These are phyloP conservation scores for Mastomys coucha DNA, from an alignment of 2,113 vertebrate genomes.

Conservation along the genomic window DNA sequence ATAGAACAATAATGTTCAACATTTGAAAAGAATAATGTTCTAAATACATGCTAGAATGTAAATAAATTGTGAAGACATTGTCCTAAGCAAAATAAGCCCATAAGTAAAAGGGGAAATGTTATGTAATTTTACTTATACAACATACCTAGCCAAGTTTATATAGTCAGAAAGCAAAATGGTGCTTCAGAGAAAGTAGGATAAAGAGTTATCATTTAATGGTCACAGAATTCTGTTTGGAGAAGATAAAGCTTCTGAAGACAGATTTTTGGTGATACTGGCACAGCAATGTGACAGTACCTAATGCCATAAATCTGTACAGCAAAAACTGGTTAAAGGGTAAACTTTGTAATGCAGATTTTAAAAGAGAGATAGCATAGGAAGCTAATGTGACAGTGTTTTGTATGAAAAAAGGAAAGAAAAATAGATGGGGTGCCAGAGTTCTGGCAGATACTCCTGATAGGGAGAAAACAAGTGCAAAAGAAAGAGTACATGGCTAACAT, in stretches of 20 bases:
- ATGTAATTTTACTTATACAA: not conserved
- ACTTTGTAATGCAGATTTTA: not conserved
- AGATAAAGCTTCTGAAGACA: not conserved
- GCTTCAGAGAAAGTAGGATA: not conserved
- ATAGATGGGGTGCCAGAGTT: constrained; percentile 6
- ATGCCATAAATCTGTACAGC: not conserved
- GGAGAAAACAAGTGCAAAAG: not conserved
- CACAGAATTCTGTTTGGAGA: not conserved
- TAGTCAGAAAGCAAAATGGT: not conserved
- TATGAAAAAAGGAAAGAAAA: not conserved
- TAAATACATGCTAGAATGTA: not conserved
- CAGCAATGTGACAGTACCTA: not conserved
- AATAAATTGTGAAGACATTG: not conserved
- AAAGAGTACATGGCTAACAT: not conserved
- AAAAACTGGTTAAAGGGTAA: not conserved
- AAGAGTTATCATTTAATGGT: not conserved
- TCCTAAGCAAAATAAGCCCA: not conserved
- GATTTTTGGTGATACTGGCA: not conserved
- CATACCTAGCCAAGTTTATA: not conserved
- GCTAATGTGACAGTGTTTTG: not conserved
- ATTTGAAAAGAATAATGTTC: not conserved
- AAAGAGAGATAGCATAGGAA: not conserved
- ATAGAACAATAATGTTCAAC: not conserved
- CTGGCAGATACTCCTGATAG: not conserved
- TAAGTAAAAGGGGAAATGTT: not conserved